These are phyloP conservation scores for Drosophila quinaria DNA, from an alignment of 2,888 invertebrate genomes.

Conservation along the genomic window DNA sequence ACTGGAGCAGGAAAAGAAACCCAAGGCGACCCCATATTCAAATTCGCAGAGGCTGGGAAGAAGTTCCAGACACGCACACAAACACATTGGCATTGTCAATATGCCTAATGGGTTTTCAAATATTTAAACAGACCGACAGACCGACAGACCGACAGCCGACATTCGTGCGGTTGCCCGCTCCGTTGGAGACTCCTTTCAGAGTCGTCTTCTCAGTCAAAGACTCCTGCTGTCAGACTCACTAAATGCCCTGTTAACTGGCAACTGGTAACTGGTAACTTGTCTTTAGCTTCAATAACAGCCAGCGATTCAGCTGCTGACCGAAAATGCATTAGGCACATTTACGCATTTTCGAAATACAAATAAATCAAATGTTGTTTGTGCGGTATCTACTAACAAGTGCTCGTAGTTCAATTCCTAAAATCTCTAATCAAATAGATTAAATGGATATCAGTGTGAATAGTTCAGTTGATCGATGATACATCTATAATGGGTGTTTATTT, in stretches of 20 bases:
- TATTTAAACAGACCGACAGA: slow-evolving; percentile 72
- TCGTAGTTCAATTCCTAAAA: neutral
- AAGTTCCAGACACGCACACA: slow-evolving; percentile 26
- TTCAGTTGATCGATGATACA: neutral
- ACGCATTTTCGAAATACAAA: slow-evolving; percentile 55
- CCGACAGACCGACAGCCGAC: slow-evolving; percentile 8
- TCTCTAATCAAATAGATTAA: slow-evolving; percentile 8
- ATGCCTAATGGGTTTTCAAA: slow-evolving; percentile 82
- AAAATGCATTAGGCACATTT: slow-evolving; percentile 69
- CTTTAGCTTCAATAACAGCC: slow-evolving; percentile 3
- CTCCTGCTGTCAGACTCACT: slow-evolving; percentile 6
- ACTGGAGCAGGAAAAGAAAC: slow-evolving; percentile 49
- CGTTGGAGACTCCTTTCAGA: neutral
- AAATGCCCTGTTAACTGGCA: slow-evolving; percentile 5
- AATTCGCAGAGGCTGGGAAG: slow-evolving; percentile 37
- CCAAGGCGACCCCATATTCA: slow-evolving; percentile 55
- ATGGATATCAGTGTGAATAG: neutral
- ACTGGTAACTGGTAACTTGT: slow-evolving; percentile 1
- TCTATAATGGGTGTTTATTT: neutral
- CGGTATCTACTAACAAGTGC: slow-evolving; percentile 8
- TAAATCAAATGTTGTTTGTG: slow-evolving; percentile 64
- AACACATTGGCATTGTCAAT: slow-evolving; percentile 73
- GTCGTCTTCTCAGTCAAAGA: neutral
- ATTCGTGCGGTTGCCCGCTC: slow-evolving; percentile 40
- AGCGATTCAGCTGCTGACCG: slow-evolving; percentile 6